Base-by-base conservation (phyloP, 1,140 invertebrate genomes). In the Brachionus calyciflorus region DNA sequence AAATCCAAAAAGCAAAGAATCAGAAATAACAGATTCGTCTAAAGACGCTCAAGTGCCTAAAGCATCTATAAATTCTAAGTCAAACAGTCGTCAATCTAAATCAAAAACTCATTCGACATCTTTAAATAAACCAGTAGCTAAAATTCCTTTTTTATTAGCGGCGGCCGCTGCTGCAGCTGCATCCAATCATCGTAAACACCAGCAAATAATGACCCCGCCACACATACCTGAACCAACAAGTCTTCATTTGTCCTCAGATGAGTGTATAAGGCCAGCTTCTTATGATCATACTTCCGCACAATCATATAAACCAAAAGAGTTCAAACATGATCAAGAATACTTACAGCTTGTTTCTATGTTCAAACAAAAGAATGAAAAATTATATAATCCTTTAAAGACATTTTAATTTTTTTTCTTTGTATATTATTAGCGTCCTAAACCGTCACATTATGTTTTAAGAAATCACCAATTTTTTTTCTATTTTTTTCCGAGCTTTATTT, bases 321-420 rank as follows among this genome's bases (percentile, higher is more conserved):
- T 44, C 21, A 65, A 65, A 10, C 40, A 65, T n/a, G 60, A 65
- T 37, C 60, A 65, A 21, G 60, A 65, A 21, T 65, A 65, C 24
- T 24, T 65, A 4, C 60, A 65, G 26, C n/a, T 65, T 17, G 60
- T 65, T 0, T 65, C 60, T 5, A 65, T 65, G 60, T 65, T 65
- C 44, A 65, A 65, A n/a, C 60, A 65, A 65, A 65, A 65, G 44
- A 65, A 65, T 41, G 37, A 65, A 65, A 65, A 65, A 44, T 44
- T 65, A 14, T 41, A 65, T 19, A 65, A 65, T 24, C 60, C 60
- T 44, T 37, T 65, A 12, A 65, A 65, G 44, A 3, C 19, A 14
- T 44, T 44, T 65, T 65, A 37, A 37, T n/a, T n/a, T n/a, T n/a
- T n/a, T n/a, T n/a, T n/a, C n/a, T n/a, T n/a, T n/a, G n/a, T n/a